These are phyloP conservation scores for Proterorhinus semilunaris DNA, from an alignment of 2,113 vertebrate species.

Conservation along the genomic window DNA sequence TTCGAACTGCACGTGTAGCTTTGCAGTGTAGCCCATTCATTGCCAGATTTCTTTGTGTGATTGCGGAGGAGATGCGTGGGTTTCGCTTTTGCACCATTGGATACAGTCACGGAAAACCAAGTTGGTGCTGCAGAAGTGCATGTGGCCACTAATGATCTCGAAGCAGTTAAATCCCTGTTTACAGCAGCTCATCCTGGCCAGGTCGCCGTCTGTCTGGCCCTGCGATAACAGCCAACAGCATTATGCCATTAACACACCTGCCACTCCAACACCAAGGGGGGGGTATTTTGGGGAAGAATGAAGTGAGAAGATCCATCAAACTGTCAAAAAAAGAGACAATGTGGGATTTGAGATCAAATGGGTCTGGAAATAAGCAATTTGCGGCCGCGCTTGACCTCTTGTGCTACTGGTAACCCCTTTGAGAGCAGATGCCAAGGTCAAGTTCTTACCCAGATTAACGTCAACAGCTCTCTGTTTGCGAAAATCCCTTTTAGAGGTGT, in stretches of 20 bases:
- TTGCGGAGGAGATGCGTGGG: slow-evolving; percentile 48
- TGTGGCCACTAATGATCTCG: slow-evolving; percentile 61
- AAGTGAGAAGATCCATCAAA: slow-evolving; percentile 32
- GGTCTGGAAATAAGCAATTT: background rate
- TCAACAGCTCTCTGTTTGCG: slow-evolving; percentile 59
- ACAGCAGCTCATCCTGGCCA: slow-evolving; percentile 44
- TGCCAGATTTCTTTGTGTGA: slow-evolving; percentile 13
- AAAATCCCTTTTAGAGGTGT: slow-evolving; percentile 41
- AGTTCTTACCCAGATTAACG: slow-evolving; percentile 64
- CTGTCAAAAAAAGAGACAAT: slow-evolving; percentile 34
- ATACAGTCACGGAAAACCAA: slow-evolving; percentile 1
- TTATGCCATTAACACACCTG: slow-evolving; percentile 59
- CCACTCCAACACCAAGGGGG: background rate
- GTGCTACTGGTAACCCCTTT: slow-evolving; percentile 13
- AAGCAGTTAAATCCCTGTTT: slow-evolving; percentile 61
- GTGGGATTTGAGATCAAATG: slow-evolving; percentile 7
- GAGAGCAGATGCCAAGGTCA: slow-evolving; percentile 54
- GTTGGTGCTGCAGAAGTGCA: slow-evolving; percentile 36
- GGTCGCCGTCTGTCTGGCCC: slow-evolving; percentile 53
- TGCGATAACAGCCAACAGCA: slow-evolving; percentile 24
- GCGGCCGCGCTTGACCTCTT: background rate
- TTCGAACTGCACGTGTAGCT: slow-evolving; percentile 10
- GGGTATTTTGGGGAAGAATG: background rate
- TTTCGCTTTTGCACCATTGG: slow-evolving; percentile 9
- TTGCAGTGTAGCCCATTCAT: background rate